These are phyloP conservation scores for Aulostomus chinensis DNA, from an alignment of 2,797 vertebrate species.

Conservation along the genomic window DNA sequence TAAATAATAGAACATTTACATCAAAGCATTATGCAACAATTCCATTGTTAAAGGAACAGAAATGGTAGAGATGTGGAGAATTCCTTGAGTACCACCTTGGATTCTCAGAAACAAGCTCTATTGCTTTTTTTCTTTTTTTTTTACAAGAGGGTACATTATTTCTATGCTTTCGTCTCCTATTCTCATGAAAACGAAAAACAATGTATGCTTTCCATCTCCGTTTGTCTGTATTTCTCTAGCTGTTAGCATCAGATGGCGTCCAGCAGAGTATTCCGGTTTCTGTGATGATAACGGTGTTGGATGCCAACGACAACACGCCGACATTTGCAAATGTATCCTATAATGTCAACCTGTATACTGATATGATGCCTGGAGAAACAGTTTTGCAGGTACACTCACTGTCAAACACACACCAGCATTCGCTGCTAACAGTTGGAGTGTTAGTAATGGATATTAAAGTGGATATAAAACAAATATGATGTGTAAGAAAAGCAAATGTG, in stretches of 20 bases:
- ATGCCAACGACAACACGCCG: slow-evolving; percentile 96
- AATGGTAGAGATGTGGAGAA: too few species aligned
- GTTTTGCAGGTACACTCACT: slow-evolving; percentile 86
- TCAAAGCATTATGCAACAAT: too few species aligned
- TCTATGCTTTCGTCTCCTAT: too few species aligned
- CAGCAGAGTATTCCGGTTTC: slow-evolving; percentile 89
- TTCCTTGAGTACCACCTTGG: too few species aligned
- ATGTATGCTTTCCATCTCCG: slow-evolving; percentile 5
- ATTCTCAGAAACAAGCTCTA: too few species aligned
- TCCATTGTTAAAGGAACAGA: too few species aligned
- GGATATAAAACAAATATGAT: background rate
- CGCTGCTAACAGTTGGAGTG: too few species aligned
- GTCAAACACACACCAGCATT: too few species aligned
- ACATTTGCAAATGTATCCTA: slow-evolving; percentile 93
- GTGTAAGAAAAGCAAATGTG: background rate
- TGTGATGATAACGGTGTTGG: slow-evolving; percentile 89
- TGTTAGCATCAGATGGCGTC: slow-evolving; percentile 92
- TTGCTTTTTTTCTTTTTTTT: too few species aligned
- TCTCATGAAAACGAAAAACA: too few species aligned
- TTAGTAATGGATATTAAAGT: background rate
- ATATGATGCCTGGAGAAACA: slow-evolving; percentile 87
- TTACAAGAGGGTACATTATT: too few species aligned
- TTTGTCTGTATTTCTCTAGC: slow-evolving; percentile 70
- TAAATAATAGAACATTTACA: too few species aligned
- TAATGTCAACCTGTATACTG: slow-evolving; percentile 88